These are phyloP conservation scores for Aepyceros melampus DNA, from an alignment of 2,113 vertebrate species.

Conservation along the genomic window DNA sequence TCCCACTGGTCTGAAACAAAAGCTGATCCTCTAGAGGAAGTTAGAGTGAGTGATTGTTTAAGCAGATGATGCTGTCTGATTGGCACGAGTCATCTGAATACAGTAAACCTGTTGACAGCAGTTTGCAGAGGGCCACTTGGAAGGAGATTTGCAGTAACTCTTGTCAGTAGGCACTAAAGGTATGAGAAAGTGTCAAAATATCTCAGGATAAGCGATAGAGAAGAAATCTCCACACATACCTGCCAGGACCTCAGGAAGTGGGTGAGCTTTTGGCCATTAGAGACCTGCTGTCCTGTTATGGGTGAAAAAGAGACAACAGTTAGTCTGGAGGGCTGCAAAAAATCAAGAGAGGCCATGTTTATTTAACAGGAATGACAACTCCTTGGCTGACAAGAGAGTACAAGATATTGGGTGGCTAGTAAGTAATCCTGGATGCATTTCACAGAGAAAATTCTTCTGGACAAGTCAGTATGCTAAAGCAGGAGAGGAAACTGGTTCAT, in stretches of 20 bases:
- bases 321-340: background rate
- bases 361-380: slow-evolving; percentile 3
- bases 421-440: background rate
- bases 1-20: background rate
- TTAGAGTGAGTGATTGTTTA: background rate
- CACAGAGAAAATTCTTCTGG: background rate
- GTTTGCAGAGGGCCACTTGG: background rate
- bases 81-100: background rate
- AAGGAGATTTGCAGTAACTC: background rate
- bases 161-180: background rate
- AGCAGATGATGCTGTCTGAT: background rate
- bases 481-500: background rate
- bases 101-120: background rate
- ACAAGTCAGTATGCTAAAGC: background rate
- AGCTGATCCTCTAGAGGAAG: background rate
- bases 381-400: background rate
- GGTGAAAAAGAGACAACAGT: background rate
- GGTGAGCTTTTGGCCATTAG: background rate
- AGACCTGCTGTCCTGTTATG: background rate
- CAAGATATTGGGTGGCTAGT: background rate
- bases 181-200: slow-evolving; percentile 35
- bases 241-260: slow-evolving; percentile 11
- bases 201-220: background rate
- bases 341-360: background rate
- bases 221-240: fast-evolving